These are phyloP conservation scores for Ips nitidus DNA, from an alignment of 1,140 invertebrate genomes.

Conservation along the genomic window DNA sequence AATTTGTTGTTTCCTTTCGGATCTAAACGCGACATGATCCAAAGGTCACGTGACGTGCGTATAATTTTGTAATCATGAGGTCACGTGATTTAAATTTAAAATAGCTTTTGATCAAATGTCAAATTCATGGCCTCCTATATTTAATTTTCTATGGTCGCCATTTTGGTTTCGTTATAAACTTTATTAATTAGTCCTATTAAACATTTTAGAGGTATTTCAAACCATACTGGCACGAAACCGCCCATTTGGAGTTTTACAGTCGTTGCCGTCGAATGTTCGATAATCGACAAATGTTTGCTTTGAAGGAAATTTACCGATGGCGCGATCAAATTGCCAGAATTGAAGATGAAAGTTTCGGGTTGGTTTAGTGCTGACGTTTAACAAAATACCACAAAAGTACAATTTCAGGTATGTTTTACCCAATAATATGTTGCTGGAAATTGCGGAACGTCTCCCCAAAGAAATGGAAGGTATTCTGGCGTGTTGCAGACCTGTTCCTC, in stretches of 20 bases:
- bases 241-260: constrained; percentile 73
- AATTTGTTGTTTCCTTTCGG: no score
- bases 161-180: no score
- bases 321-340: constrained; percentile 79
- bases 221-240: constrained; percentile 70
- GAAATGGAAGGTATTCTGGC: constrained; percentile 93
- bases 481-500: constrained; percentile 92
- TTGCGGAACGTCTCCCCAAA: constrained; percentile 86
- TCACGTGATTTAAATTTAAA: no score
- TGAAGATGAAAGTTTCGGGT: constrained; percentile 88
- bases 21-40: no score
- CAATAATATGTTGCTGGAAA: constrained; percentile 92
- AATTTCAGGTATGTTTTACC: constrained; percentile 82
- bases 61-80: no score
- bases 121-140: no score
- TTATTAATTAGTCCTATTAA: no score
- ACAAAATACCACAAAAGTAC: not conserved
- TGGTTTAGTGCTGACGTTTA: constrained; percentile 41
- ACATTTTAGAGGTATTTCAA: constrained; percentile 76
- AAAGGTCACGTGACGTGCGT: no score
- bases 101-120: no score
- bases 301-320: constrained; percentile 86
- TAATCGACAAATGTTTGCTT: constrained; percentile 79
- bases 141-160: no score
- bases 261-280: constrained; percentile 83